Base-by-base conservation (phyloP, 2,797 vertebrate species). In the Periparus ater region DNA sequence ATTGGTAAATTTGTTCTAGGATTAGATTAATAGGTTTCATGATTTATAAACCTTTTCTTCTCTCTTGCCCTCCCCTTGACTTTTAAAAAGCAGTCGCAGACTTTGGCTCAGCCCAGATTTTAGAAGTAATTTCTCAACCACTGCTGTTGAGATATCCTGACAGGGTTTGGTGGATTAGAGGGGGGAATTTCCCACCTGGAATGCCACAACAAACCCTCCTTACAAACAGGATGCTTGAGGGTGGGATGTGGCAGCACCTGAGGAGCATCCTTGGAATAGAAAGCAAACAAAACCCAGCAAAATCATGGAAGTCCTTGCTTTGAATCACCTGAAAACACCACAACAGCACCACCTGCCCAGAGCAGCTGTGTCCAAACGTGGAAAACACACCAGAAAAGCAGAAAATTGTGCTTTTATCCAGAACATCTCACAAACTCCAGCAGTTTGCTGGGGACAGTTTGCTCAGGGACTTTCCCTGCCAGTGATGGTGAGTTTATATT, bases 1-100 rank as follows among this genome's bases (percentile, higher is more conserved):
- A 97, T 90, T 68, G 85, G 89, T 79, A 96, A 88, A 95, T 97
- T 94, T 95, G 85, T 87, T 96, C 93, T 96, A 88, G 93, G 95
- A 96, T 94, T 95, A 96, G 63, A 95, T 95, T 89, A 92, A 94
- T 92, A 65, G 88, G 79, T 90, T 95, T 95, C 77, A 76, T 77
- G 76, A 86, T 87, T 85, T 85, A 89, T 63, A 91, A 95, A 93
- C 88, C 90, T 93, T 78, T 86, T 90, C 54, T 94, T 89, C 76
- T 58, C 70, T 81, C 84, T 79, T 12, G 2, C 47, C 36, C 78
- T 92, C 84, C 63, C 94, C 71, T 72, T 92, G 84, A 91, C 78
- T 94, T 87, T 89, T 38, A 83, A 91, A 83, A 88, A 94, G 72
- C 6, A 3, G 81, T 42, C 0, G 0, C 62, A 89, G 57, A 9